A percentile compares a stretch with the other conserved stretches of the same genome.
phyloP scores from a whole-genome alignment of 2,888 invertebrate species.

The Sphaerophoria rueppellii region DNA sequence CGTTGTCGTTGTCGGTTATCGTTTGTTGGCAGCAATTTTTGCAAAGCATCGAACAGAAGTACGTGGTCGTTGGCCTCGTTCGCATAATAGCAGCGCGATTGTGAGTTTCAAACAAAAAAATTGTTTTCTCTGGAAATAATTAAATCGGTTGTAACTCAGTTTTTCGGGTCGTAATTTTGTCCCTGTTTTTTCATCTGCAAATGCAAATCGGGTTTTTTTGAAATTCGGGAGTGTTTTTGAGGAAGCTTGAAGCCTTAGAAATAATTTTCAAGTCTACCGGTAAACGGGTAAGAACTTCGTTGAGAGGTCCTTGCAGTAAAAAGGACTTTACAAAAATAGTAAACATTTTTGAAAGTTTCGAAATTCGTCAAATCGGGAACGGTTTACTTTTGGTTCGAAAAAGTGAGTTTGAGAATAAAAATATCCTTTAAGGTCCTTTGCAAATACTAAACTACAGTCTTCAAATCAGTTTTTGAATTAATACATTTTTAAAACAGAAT shows the following conservation, averaged over 20 bases:
- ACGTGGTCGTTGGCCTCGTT: slow-evolving; percentile 72
- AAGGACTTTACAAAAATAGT: not conserved
- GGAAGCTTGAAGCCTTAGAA: not conserved
- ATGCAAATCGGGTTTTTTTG: not conserved
- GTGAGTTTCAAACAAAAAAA: not conserved
- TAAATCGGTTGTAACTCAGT: slow-evolving; percentile 5
- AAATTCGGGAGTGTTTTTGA: not conserved
- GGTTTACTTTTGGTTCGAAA: no score
- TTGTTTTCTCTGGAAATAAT: slow-evolving; percentile 2
- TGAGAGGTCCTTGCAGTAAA: not conserved
- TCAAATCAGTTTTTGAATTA: no score
- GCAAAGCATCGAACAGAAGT: slow-evolving; percentile 62
- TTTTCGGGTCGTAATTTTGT: slow-evolving; percentile 1
- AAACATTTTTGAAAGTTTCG: no score
- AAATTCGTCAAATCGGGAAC: no score
- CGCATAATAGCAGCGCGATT: slow-evolving; percentile 66
- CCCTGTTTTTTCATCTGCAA: not conserved
- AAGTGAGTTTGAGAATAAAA: no score
- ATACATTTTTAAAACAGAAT: no score
- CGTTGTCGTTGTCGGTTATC: no score
- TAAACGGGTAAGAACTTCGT: slow-evolving; percentile 35
- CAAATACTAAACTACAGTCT: no score
- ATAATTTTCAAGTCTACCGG: slow-evolving; percentile 29
- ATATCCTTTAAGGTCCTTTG: no score
- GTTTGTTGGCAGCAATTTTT: not conserved